Evolutionary conservation across 2,113 vertebrate genomes (phyloP).

Genomic region (Bathybates hornii): DNA sequence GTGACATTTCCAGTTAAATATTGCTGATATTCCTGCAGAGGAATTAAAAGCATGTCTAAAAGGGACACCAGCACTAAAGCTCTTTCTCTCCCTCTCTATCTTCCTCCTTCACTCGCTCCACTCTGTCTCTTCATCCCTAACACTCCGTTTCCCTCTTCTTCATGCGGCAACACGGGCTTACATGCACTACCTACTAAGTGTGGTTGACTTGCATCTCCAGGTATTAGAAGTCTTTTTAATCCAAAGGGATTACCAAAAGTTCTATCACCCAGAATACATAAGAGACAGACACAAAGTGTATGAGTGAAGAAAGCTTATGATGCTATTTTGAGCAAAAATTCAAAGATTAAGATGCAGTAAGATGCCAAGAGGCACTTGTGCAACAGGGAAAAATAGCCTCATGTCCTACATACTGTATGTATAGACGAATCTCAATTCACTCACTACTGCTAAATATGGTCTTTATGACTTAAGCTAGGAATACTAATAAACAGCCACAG

Average conservation of each 20-base stretch:
- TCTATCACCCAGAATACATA: conserved; percentile 37
- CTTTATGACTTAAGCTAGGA: background rate
- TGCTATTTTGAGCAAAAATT: conserved; percentile 38
- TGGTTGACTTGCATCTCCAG: conserved; percentile 47
- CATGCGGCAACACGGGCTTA: conserved; percentile 49
- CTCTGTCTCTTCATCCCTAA: conserved; percentile 20
- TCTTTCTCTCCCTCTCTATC: conserved; percentile 17
- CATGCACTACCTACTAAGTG: conserved; percentile 35
- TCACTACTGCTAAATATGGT: background rate
- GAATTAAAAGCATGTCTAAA: conserved; percentile 79
- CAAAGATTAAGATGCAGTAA: conserved; percentile 16
- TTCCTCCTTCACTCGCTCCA: background rate
- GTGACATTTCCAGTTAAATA: conserved; percentile 87
- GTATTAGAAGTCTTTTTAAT: conserved; percentile 53
- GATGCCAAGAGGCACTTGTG: background rate
- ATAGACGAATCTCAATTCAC: background rate
- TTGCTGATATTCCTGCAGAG: conserved; percentile 75
- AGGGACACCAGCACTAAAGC: conserved; percentile 70
- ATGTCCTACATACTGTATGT: background rate
- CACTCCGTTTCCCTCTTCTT: conserved; percentile 22
- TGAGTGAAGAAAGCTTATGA: conserved; percentile 32
- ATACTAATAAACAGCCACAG: background rate
- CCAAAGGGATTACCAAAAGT: conserved; percentile 52
- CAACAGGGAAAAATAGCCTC: background rate
- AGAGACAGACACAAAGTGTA: conserved; percentile 28